Evolutionary conservation across 2,888 invertebrate species (phyloP).

Genomic region (Margaritifera margaritifera): DNA sequence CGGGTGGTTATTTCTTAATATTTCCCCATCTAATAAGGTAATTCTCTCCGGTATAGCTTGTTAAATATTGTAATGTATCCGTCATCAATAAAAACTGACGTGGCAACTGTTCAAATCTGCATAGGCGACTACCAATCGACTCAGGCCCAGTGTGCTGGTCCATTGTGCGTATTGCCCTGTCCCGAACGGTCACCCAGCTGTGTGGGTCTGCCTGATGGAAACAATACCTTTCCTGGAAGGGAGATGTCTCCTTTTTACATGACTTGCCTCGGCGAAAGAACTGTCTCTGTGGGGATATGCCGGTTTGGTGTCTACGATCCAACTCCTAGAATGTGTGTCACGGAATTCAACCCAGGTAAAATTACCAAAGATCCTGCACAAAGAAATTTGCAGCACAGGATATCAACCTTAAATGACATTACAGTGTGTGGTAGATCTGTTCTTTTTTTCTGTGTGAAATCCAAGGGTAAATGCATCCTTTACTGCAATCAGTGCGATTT

Average conservation of each 20-base stretch:
- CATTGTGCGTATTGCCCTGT: conserved; percentile 45
- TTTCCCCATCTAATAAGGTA: background rate
- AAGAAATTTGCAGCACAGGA: too few relatives aligned
- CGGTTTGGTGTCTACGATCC: conserved; percentile 50
- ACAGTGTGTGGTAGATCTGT: too few relatives aligned
- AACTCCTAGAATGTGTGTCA: conserved; percentile 38
- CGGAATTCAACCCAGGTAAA: conserved; percentile 47
- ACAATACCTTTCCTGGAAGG: conserved; percentile 50
- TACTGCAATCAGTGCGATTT: too few relatives aligned
- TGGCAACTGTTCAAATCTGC: background rate
- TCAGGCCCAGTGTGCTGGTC: conserved; percentile 43
- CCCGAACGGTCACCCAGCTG: conserved; percentile 48
- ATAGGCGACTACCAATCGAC: conserved; percentile 48
- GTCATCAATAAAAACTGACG: too few relatives aligned
- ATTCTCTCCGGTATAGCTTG: background rate
- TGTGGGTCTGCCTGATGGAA: conserved; percentile 44
- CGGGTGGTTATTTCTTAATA: background rate
- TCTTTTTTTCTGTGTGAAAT: too few relatives aligned
- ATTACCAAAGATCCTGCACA: background rate
- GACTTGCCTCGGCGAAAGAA: conserved; percentile 48
- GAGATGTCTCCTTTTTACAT: conserved; percentile 53
- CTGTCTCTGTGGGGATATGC: conserved; percentile 49
- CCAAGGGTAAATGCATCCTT: too few relatives aligned
- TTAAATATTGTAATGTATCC: too few relatives aligned
- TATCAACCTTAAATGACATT: too few relatives aligned